phyloP scores from a whole-genome alignment of 2,797 vertebrate genomes.

The Podarcis lilfordi region DNA sequence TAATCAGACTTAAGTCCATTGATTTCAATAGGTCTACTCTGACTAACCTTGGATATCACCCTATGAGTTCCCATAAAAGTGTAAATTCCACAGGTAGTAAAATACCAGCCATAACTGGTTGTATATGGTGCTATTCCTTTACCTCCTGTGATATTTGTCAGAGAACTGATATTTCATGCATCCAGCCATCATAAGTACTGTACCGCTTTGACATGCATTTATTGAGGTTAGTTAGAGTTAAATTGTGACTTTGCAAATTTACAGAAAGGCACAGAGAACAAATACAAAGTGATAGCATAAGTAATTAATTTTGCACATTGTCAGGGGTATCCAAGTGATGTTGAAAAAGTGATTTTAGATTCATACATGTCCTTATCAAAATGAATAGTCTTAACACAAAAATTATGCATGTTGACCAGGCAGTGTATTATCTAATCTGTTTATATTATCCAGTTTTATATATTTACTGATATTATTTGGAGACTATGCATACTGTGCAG shows the following conservation, averaged over 20 bases:
- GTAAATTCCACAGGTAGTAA: background rate
- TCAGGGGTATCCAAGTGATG: background rate
- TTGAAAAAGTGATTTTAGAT: background rate
- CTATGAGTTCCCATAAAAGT: background rate
- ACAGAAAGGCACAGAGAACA: background rate
- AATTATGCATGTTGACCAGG: background rate
- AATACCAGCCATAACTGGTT: constrained; percentile 10
- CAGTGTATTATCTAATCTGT: background rate
- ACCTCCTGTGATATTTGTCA: background rate
- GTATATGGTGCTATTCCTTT: constrained; percentile 19
- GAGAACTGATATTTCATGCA: background rate
- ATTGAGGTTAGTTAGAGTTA: background rate
- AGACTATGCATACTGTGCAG: background rate
- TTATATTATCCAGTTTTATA: background rate
- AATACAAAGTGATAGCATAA: constrained; percentile 5
- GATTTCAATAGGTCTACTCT: no score
- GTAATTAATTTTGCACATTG: background rate
- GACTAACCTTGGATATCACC: no score
- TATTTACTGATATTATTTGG: background rate
- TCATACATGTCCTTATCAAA: constrained; percentile 9
- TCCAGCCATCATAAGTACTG: background rate
- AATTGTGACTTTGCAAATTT: background rate
- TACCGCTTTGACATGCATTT: constrained; percentile 10
- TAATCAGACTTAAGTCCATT: no score
- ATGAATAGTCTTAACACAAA: background rate